These are phyloP conservation scores for Philotrypesis tridentata DNA, from an alignment of 1,140 invertebrate genomes.

Conservation along the genomic window DNA sequence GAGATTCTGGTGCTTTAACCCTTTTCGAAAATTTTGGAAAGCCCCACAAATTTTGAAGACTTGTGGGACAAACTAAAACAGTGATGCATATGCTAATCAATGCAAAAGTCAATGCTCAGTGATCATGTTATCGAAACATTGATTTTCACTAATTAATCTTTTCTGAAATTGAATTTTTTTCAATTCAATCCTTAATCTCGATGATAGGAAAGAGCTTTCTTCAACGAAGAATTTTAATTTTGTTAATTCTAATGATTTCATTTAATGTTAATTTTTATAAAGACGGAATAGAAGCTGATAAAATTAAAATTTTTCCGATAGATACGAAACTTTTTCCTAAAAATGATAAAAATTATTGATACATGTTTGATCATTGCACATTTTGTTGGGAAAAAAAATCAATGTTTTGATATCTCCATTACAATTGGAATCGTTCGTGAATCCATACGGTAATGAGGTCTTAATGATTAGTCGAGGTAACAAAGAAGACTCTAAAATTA, in stretches of 20 bases:
- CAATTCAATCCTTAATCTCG: not conserved
- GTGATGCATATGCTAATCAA: not conserved
- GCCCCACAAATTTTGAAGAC: not conserved
- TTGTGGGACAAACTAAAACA: not conserved
- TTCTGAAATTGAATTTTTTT: not conserved
- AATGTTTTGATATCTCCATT: not conserved
- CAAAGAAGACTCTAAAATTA: constrained; percentile 13
- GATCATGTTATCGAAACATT: not conserved
- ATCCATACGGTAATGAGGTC: not conserved
- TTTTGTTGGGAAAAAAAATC: not conserved
- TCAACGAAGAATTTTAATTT: not conserved
- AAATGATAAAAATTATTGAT: too few relatives aligned
- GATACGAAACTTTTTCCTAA: too few relatives aligned
- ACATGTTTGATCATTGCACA: too few relatives aligned
- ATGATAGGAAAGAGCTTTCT: not conserved
- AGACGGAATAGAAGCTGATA: not conserved
- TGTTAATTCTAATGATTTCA: not conserved
- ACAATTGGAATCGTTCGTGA: not conserved
- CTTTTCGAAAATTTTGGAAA: not conserved
- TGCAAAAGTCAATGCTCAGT: constrained; percentile 1
- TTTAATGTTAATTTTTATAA: not conserved
- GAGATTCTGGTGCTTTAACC: constrained; percentile 7
- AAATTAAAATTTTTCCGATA: not conserved
- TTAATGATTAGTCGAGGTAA: not conserved
- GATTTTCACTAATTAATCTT: not conserved